These are phyloP conservation scores for Beris morrisii DNA, from an alignment of 2,888 invertebrate species.

Conservation along the genomic window DNA sequence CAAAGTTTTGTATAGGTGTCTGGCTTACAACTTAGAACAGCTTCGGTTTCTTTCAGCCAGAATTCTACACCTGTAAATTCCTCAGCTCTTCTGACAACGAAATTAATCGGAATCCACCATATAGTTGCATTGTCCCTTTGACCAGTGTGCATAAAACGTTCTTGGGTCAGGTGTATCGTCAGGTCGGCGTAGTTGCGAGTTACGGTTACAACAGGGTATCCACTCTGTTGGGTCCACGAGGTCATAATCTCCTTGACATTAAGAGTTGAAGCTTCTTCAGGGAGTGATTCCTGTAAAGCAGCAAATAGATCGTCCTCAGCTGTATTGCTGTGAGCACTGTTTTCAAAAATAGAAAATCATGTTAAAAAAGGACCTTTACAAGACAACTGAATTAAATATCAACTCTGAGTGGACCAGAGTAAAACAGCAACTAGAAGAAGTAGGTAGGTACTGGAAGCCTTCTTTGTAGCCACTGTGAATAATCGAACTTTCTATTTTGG, in stretches of 20 bases:
- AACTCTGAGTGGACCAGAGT: too few species aligned
- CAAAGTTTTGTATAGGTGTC: neutral
- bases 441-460: too few species aligned
- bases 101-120: slow-evolving; percentile 54
- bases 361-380: neutral
- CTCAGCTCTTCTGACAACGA: slow-evolving; percentile 38
- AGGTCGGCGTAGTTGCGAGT: slow-evolving; percentile 56
- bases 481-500: too few species aligned
- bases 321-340: slow-evolving; percentile 7
- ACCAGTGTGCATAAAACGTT: slow-evolving; percentile 41
- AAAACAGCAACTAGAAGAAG: too few species aligned
- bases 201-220: slow-evolving; percentile 63
- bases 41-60: slow-evolving; percentile 8
- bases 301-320: slow-evolving; percentile 21
- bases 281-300: slow-evolving; percentile 15
- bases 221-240: slow-evolving; percentile 64
- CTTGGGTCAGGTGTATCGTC: slow-evolving; percentile 61
- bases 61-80: neutral
- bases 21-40: neutral
- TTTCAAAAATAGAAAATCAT: neutral
- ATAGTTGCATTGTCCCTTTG: neutral
- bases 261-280: slow-evolving; percentile 47
- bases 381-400: too few species aligned
- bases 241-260: slow-evolving; percentile 58
- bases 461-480: too few species aligned